Evolutionary conservation across 2,888 invertebrate genomes (phyloP).

Genomic region (Apamea crenata): DNA sequence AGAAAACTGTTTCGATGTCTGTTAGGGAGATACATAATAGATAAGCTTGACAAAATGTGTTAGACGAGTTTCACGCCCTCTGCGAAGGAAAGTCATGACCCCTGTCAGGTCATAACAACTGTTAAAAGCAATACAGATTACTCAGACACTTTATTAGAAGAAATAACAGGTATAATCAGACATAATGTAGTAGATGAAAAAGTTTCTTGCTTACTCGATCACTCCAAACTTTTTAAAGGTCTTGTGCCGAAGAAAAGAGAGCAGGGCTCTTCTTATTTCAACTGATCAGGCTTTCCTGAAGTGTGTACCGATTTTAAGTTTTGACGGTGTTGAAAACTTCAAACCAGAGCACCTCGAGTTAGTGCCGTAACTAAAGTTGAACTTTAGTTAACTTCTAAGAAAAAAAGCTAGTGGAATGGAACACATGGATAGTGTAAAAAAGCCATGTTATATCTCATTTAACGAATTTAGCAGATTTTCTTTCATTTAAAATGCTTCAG

Average conservation of each 20-base stretch:
- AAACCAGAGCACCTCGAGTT: conserved; percentile 23
- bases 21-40: conserved; percentile 63
- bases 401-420: neutral
- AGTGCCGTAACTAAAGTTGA: conserved; percentile 18
- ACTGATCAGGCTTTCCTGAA: conserved; percentile 31
- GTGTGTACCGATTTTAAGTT: conserved; percentile 45
- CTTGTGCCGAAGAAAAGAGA: conserved; percentile 15
- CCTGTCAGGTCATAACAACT: conserved; percentile 59
- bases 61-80: conserved; percentile 66
- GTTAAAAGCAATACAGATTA: conserved; percentile 61
- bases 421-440: neutral
- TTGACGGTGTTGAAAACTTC: conserved; percentile 35
- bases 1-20: conserved; percentile 60
- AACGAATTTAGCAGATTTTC: neutral
- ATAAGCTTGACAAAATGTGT: conserved; percentile 71
- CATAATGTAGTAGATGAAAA: conserved; percentile 48
- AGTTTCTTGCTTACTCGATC: conserved; percentile 44
- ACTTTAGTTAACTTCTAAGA: conserved; percentile 5
- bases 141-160: conserved; percentile 46
- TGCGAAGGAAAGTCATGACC: conserved; percentile 67
- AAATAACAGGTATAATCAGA: conserved; percentile 56
- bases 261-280: conserved; percentile 36
- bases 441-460: neutral
- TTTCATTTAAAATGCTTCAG: neutral
- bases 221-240: conserved; percentile 46